Evolutionary conservation across 1,140 invertebrate species (phyloP).

Genomic region (Mesaphorura yosii): DNA sequence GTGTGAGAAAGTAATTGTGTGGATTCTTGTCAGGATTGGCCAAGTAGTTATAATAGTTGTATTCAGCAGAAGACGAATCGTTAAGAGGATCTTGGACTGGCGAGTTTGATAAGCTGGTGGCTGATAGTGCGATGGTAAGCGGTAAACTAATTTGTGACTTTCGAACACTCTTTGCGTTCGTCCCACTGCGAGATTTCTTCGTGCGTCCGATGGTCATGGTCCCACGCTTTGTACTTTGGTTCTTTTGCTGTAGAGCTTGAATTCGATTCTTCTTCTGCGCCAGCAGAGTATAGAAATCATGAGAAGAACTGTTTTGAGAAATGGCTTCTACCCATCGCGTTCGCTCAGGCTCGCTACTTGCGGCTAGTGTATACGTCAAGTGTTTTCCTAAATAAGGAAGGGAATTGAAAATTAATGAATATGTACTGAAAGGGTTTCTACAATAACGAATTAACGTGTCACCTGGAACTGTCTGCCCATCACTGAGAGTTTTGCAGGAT

Average conservation of each 20-base stretch:
- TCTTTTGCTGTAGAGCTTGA: neutral
- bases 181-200: neutral
- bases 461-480: conserved; percentile 87
- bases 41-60: neutral
- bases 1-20: conserved; percentile 18
- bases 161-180: conserved; percentile 2
- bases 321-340: conserved; percentile 22
- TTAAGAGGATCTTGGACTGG: conserved; percentile 1
- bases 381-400: conserved; percentile 7
- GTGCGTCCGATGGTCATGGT: neutral
- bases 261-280: conserved; percentile 16
- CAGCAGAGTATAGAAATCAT: conserved; percentile 17
- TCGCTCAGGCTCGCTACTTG: conserved; percentile 3
- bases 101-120: neutral
- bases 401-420: conserved; percentile 1
- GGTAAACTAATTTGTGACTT: conserved; percentile 27
- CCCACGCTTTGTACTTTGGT: neutral
- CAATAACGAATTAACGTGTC: conserved; percentile 3
- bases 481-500: conserved; percentile 96
- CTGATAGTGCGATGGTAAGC: conserved; percentile 2
- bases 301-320: conserved; percentile 19
- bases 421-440: neutral
- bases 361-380: conserved; percentile 1
- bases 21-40: conserved; percentile 20
- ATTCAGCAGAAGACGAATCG: too few relatives aligned